phyloP scores from a whole-genome alignment of 2,797 vertebrate genomes.

The Todus mexicanus region DNA sequence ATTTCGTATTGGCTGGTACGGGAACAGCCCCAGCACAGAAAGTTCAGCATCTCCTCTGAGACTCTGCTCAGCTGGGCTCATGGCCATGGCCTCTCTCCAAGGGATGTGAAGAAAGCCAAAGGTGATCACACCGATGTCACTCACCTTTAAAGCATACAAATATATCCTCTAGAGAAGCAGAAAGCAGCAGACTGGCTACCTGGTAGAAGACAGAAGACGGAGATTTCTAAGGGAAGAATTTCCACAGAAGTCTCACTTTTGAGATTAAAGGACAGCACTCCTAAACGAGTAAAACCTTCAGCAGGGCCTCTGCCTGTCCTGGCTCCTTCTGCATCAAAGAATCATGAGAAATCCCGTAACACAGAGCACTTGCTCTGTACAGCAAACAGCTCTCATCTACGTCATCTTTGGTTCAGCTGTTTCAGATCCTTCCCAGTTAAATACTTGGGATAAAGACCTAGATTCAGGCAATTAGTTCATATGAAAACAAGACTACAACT shows the following conservation, averaged over 20 bases:
- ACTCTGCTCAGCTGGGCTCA: not conserved
- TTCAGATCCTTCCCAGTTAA: not conserved
- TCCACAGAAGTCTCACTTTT: not conserved
- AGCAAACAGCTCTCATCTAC: not conserved
- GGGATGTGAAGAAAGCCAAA: not conserved
- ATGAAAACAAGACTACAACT: not conserved
- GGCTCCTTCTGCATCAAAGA: not conserved
- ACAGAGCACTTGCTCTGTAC: not conserved
- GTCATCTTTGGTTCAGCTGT: not conserved
- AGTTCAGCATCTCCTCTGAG: not conserved
- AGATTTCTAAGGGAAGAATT: not conserved
- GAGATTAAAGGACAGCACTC: not conserved
- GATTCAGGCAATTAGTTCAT: not conserved
- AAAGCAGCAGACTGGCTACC: not conserved
- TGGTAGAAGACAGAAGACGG: not conserved
- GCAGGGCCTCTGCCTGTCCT: not conserved
- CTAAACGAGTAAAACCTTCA: not conserved
- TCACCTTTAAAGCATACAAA: not conserved
- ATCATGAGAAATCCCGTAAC: not conserved
- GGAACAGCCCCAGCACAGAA: not conserved
- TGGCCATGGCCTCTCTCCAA: not conserved
- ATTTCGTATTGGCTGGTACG: not conserved
- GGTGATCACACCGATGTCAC: not conserved
- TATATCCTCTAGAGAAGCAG: not conserved
- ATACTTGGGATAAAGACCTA: not conserved